phyloP scores from a whole-genome alignment of 2,113 vertebrate genomes.

The Silurus glanis region DNA sequence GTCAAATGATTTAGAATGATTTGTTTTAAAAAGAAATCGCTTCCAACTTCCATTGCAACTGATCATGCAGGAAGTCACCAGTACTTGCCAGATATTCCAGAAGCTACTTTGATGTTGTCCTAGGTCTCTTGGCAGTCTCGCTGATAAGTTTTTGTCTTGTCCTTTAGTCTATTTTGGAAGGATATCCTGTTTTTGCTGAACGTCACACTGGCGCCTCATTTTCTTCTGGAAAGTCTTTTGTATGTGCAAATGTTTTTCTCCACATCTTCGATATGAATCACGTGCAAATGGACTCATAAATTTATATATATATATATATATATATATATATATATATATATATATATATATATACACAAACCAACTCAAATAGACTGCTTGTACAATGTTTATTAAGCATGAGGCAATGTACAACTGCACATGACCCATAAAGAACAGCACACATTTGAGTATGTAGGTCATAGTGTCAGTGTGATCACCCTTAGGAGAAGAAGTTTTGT shows the following conservation, averaged over 20 bases:
- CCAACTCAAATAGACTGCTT: not conserved
- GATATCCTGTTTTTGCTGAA: not conserved
- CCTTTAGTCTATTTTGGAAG: not conserved
- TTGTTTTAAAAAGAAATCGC: not conserved
- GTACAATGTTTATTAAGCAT: not conserved
- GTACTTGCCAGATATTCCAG: not conserved
- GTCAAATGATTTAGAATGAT: not conserved
- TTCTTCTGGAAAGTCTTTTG: not conserved
- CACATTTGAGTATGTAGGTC: slow-evolving; percentile 45
- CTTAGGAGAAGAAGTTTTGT: slow-evolving; percentile 23
- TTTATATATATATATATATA: no score
- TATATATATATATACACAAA: no score
- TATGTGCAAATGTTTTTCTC: not conserved
- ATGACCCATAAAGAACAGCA: slow-evolving; percentile 17
- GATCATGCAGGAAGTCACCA: not conserved
- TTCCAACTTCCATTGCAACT: no score
- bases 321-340: no score
- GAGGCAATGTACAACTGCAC: not conserved
- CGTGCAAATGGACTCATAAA: not conserved
- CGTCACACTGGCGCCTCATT: not conserved
- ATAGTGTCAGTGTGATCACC: slow-evolving; percentile 41
- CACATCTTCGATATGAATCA: not conserved
- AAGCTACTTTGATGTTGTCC: not conserved
- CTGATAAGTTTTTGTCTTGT: not conserved
- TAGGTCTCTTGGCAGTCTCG: not conserved